Conservation (phyloP, 1,140 invertebrate genomes). For the Trichomalopsis sarcophagae region DNA sequence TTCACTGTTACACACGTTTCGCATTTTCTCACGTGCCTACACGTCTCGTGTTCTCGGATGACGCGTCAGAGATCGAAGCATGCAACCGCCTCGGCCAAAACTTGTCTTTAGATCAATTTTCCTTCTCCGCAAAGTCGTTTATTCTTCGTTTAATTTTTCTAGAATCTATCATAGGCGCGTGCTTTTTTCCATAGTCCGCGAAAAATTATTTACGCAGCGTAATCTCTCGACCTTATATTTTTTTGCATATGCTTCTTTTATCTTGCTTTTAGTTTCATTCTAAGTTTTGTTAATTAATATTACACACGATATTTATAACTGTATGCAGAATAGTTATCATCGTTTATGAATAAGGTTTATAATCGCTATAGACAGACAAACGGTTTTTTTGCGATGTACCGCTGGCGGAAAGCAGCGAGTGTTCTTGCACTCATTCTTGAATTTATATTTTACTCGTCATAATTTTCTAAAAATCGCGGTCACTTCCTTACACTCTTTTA, state of each 20-base stretch:
- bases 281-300: constrained; percentile 62
- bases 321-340: constrained; percentile 69
- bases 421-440: constrained; percentile 20
- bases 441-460: not conserved
- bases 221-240: constrained; percentile 60
- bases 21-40: not conserved
- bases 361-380: constrained; percentile 70
- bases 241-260: constrained; percentile 17
- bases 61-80: constrained; percentile 12
- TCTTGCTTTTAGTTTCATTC: constrained; percentile 33
- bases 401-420: constrained; percentile 16
- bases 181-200: not conserved
- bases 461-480: constrained; percentile 37
- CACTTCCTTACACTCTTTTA: constrained; percentile 1
- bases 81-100: constrained; percentile 3
- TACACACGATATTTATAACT: constrained; percentile 74
- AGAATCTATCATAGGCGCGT: constrained; percentile 31
- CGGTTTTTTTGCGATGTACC: constrained; percentile 57
- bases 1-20: not conserved
- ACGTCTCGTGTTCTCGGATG: not conserved
- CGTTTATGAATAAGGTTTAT: constrained; percentile 70
- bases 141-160: constrained; percentile 35
- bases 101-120: constrained; percentile 23
- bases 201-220: constrained; percentile 61
- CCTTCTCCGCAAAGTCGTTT: constrained; percentile 28